These are phyloP conservation scores for Hippocampus comes DNA, from an alignment of 2,113 vertebrate genomes.

Conservation along the genomic window DNA sequence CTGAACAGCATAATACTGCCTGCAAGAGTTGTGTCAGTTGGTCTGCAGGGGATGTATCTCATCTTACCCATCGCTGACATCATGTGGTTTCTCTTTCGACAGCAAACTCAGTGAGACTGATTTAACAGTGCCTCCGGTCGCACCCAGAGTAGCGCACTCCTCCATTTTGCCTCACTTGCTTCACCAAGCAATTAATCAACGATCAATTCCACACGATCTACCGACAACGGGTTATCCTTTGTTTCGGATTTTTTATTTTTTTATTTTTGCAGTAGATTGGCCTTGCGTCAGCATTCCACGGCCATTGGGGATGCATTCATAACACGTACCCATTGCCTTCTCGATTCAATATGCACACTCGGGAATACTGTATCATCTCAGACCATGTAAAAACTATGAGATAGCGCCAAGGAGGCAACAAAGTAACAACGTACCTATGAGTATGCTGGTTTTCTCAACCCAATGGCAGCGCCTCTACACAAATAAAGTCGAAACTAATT, in stretches of 20 bases:
- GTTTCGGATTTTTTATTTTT: neutral
- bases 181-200: neutral
- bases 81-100: neutral
- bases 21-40: neutral
- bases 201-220: neutral
- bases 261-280: neutral
- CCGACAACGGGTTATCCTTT: neutral
- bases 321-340: constrained; percentile 16
- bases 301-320: constrained; percentile 9
- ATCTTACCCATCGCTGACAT: no score
- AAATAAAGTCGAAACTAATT: neutral
- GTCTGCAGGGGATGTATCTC: neutral
- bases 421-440: neutral
- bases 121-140: neutral
- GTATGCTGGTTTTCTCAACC: constrained; percentile 11
- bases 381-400: constrained; percentile 4
- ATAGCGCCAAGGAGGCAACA: constrained; percentile 5
- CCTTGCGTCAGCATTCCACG: neutral
- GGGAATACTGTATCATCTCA: constrained; percentile 6
- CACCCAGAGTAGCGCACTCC: neutral
- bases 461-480: neutral
- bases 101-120: neutral
- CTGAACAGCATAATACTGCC: neutral
- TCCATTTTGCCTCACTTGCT: neutral
- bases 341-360: constrained; percentile 8